Percentiles rank a stretch among this genome's conserved stretches.
Conservation (phyloP, 2,888 invertebrate species). For the Rhorus exstirpatorius region DNA sequence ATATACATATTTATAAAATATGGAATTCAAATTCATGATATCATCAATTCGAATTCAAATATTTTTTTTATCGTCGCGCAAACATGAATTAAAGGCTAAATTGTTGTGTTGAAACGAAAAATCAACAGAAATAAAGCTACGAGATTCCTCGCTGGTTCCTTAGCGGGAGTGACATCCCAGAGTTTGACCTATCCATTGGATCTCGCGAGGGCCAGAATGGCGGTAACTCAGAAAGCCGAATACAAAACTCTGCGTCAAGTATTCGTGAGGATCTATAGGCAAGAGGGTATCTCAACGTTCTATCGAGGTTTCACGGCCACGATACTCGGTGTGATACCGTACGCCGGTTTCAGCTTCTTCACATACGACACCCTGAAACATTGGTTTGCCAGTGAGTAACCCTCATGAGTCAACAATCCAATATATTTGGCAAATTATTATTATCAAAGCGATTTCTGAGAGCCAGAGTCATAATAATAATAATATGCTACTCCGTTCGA, state of each 20-base stretch:
- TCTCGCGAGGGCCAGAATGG: constrained; percentile 98
- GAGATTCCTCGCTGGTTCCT: constrained; percentile 95
- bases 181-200: constrained; percentile 98
- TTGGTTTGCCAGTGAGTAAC: constrained; percentile 89
- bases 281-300: constrained; percentile 92
- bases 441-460: too few species aligned
- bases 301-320: constrained; percentile 97
- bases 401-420: neutral
- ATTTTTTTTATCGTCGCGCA: too few species aligned
- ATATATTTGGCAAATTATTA: neutral
- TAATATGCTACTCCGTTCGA: too few species aligned
- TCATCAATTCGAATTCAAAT: too few species aligned
- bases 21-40: too few species aligned
- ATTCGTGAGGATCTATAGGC: constrained; percentile 90
- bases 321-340: constrained; percentile 97
- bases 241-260: constrained; percentile 90
- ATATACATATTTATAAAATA: too few species aligned
- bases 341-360: constrained; percentile 98
- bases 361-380: constrained; percentile 98
- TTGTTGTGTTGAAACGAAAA: too few species aligned
- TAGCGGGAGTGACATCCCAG: constrained; percentile 98
- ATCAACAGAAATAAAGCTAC: constrained; percentile 77
- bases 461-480: too few species aligned
- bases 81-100: too few species aligned
- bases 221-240: constrained; percentile 94